phyloP scores from a whole-genome alignment of 1,140 invertebrate species.

The Pristionchus pacificus region DNA sequence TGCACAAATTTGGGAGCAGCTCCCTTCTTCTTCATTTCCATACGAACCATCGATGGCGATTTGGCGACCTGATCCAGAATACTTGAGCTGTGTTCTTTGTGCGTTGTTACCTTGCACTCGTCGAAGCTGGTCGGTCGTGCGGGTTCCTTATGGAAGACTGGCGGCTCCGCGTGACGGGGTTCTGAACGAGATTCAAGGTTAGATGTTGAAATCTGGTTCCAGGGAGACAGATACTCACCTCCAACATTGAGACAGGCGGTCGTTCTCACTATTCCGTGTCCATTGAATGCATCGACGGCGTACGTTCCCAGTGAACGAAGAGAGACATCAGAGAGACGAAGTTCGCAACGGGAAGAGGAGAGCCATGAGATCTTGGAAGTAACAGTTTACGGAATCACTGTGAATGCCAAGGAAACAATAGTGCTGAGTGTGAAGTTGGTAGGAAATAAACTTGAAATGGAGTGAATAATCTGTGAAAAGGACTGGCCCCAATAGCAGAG shows the following conservation, averaged over 20 bases:
- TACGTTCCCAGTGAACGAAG: slow-evolving; percentile 39
- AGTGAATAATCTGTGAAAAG: no score
- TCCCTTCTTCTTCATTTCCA: slow-evolving; percentile 43
- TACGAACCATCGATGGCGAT: slow-evolving; percentile 25
- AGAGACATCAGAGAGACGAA: slow-evolving; percentile 26
- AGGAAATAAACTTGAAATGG: no score
- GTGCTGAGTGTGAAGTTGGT: no score
- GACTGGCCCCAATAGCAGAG: no score
- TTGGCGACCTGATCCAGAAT: slow-evolving; percentile 4
- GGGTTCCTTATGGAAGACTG: slow-evolving; percentile 27
- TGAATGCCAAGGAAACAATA: no score
- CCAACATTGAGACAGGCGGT: slow-evolving; percentile 42
- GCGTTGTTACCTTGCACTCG: slow-evolving; percentile 7
- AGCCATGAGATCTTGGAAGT: slow-evolving; percentile 33
- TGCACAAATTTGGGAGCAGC: slow-evolving; percentile 46
- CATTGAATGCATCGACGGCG: slow-evolving; percentile 41
- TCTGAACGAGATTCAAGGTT: slow-evolving; percentile 1
- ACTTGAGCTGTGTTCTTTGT: no score
- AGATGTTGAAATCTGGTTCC: no score
- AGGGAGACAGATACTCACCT: slow-evolving; percentile 1
- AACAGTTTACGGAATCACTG: slow-evolving; percentile 1
- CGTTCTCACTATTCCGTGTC: slow-evolving; percentile 46
- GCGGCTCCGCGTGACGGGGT: slow-evolving; percentile 24
- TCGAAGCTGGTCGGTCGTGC: slow-evolving; percentile 10
- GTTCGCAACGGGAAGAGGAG: slow-evolving; percentile 20